phyloP scores from a whole-genome alignment of 2,888 invertebrate genomes.

The Dendrolimus houi region DNA sequence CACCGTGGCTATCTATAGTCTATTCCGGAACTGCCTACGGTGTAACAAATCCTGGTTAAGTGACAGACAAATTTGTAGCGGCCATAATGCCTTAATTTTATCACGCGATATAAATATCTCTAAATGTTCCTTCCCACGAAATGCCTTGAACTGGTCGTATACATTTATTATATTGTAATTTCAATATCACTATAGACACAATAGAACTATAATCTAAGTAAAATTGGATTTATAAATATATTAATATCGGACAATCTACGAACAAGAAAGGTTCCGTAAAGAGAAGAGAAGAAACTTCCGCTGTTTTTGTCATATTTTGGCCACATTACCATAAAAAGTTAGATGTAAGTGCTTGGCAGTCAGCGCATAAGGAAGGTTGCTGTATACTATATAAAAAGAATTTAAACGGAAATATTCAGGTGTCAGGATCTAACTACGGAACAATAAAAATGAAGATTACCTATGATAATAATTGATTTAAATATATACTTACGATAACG shows the following conservation, averaged over 20 bases:
- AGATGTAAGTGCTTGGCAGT: no score
- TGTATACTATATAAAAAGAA: no score
- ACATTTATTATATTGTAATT: neutral
- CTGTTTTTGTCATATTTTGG: neutral
- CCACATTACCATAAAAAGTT: constrained; percentile 1
- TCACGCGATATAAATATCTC: constrained; percentile 53
- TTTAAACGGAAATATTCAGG: no score
- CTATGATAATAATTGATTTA: no score
- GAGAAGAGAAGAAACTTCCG: neutral
- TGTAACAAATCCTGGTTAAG: constrained; percentile 27
- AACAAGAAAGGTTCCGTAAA: no score
- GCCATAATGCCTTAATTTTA: constrained; percentile 53
- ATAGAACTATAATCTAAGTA: neutral
- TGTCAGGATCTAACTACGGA: no score
- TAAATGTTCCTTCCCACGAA: constrained; percentile 52
- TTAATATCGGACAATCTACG: no score
- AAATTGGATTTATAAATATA: no score
- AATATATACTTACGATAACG: no score
- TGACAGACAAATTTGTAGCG: constrained; percentile 60
- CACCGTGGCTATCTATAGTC: no score
- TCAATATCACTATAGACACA: neutral
- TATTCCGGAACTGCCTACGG: neutral
- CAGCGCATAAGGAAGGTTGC: no score
- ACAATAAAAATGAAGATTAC: no score
- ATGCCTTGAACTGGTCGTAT: constrained; percentile 9